These are phyloP conservation scores for Aporophyla lueneburgensis DNA, from an alignment of 2,888 invertebrate species.

Conservation along the genomic window DNA sequence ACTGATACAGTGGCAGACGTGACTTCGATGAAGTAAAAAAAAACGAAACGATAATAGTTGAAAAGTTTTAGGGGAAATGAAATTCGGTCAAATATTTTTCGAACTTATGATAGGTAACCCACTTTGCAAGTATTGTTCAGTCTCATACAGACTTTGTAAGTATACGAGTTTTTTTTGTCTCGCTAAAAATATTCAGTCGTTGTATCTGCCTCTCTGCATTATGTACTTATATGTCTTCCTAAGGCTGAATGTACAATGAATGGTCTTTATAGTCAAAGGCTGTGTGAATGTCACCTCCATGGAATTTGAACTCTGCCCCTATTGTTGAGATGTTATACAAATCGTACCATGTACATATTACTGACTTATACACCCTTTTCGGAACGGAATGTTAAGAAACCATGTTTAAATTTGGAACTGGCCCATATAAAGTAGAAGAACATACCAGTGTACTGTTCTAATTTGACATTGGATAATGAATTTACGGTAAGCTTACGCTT, in stretches of 20 bases:
- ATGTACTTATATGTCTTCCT: neutral
- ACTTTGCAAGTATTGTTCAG: no score
- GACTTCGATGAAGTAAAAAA: no score
- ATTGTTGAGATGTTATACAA: slow-evolving; percentile 48
- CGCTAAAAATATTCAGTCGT: no score
- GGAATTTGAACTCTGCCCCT: slow-evolving; percentile 58
- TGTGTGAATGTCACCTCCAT: slow-evolving; percentile 62
- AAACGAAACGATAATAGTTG: no score
- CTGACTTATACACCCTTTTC: slow-evolving; percentile 31
- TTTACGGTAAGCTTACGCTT: neutral
- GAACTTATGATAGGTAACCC: no score
- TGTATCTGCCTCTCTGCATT: no score
- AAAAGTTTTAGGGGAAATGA: no score
- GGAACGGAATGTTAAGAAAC: neutral
- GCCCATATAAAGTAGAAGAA: neutral
- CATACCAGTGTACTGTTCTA: neutral
- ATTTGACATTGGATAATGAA: neutral
- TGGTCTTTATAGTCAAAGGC: slow-evolving; percentile 33
- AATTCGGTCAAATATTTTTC: no score
- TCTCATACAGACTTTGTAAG: no score
- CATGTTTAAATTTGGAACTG: neutral
- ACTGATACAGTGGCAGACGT: no score
- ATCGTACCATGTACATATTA: slow-evolving; percentile 25
- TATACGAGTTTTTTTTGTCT: no score
- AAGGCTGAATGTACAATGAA: slow-evolving; percentile 30